A percentile compares a stretch with the other conserved stretches of the same genome.
phyloP scores from a whole-genome alignment of 2,113 vertebrate genomes.

The Porphyrio hochstetteri region DNA sequence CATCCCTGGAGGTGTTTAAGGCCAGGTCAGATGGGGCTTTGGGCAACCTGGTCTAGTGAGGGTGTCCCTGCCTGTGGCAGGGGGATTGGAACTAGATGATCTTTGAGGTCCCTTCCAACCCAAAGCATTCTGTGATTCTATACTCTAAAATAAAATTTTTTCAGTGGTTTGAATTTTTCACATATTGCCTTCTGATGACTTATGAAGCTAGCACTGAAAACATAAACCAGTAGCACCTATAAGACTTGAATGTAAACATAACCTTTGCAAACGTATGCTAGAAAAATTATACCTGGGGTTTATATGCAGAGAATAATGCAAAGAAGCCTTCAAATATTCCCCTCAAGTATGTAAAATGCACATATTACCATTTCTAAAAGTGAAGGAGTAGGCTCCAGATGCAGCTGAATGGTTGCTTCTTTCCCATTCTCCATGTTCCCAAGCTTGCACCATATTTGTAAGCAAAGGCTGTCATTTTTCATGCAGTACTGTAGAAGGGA shows the following conservation, averaged over 20 bases:
- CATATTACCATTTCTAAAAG: conserved; percentile 79
- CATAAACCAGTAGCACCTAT: background rate
- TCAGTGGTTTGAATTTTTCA: background rate
- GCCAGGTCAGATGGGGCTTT: too few relatives aligned
- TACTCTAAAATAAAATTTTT: background rate
- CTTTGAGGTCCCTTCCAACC: too few relatives aligned
- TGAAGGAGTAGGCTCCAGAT: conserved; percentile 83
- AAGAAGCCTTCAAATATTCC: background rate
- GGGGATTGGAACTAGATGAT: too few relatives aligned
- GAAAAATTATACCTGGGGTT: background rate
- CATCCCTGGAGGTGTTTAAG: too few relatives aligned
- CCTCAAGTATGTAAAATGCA: background rate
- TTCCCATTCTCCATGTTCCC: conserved; percentile 87
- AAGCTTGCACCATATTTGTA: conserved; percentile 83
- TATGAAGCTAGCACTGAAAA: background rate
- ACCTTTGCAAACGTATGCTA: background rate
- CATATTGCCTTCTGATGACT: background rate
- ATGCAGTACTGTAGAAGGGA: conserved; percentile 83
- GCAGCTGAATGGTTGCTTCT: conserved; percentile 83
- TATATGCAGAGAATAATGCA: background rate
- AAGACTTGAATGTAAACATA: background rate
- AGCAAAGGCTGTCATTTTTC: conserved; percentile 80
- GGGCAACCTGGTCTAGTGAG: too few relatives aligned
- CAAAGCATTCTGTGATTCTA: too few relatives aligned
- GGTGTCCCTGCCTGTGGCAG: too few relatives aligned